Base-by-base conservation (phyloP, 2,797 vertebrate species). In the Nannoperca obscura region DNA sequence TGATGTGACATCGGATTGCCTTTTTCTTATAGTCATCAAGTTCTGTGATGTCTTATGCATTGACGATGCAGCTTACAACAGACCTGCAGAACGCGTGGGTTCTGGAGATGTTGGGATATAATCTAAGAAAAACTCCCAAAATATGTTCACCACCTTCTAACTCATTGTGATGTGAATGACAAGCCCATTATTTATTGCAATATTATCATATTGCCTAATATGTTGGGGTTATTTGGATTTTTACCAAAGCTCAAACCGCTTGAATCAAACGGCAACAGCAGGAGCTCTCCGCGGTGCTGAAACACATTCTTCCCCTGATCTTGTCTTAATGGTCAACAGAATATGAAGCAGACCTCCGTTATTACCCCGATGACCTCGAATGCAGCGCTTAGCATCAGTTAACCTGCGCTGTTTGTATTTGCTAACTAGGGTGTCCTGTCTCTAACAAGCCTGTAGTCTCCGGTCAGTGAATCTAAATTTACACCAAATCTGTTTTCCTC, bases 271-370 rank as follows among this genome's bases (percentile, higher is more conserved):
- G 3, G 46, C 57, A 54, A 65, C 44, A 76, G 58, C 32, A 20
- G 76, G 74, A 84, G 74, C 77, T 89, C 53, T 88, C 82, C 86
- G 22, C 59, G 88, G 84, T 89, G 32, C 88, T 90, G 85, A 85
- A 80, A 49, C 24, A 1, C 3, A 34, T 42, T 46, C 20, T 36
- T 34, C 15, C 40, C 53, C 67, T 22, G 34, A 8, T 74, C 15
- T 55, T 9, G 46, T 78, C 44, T 62, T 55, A 40, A 50, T 47
- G 59, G 42, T 59, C 47, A 55, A 61, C 30, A 76, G 42, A 54
- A 68, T 4, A 11, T 47, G 58, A 67, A 49, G 20, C 59, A 73
- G 69, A 68, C 36, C 40, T 34, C n/a, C 54, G 10, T 57, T 55
- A 69, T 74, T 32, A 49, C 30, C 47, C 34, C 0, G 24, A 2